These are phyloP conservation scores for Salarias fasciatus DNA, from an alignment of 2,797 vertebrate species.

Conservation along the genomic window DNA sequence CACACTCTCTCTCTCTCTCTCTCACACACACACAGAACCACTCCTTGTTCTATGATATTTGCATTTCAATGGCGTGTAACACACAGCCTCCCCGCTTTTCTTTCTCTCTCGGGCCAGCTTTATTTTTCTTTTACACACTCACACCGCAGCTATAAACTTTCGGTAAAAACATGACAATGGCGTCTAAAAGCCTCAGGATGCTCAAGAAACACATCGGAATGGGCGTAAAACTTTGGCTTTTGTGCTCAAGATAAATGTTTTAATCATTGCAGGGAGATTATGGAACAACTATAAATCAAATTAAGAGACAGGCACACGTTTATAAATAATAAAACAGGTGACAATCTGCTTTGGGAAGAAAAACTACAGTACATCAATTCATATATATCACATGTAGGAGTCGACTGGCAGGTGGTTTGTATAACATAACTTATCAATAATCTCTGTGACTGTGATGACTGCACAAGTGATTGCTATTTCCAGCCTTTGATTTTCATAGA, in stretches of 20 bases:
- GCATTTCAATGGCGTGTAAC: slow-evolving; percentile 89
- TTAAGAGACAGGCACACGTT: slow-evolving; percentile 44
- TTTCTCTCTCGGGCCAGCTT: slow-evolving; percentile 66
- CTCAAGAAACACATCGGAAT: slow-evolving; percentile 21
- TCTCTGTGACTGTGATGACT: slow-evolving; percentile 5
- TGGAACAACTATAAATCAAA: background rate
- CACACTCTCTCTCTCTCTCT: slow-evolving; percentile 46
- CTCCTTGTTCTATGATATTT: slow-evolving; percentile 89
- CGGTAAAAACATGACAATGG: slow-evolving; percentile 65
- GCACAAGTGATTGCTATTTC: slow-evolving; percentile 20
- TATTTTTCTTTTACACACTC: slow-evolving; percentile 75
- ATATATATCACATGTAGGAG: background rate
- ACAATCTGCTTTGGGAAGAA: too few relatives aligned
- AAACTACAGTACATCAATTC: too few relatives aligned
- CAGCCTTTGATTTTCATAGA: slow-evolving; percentile 63
- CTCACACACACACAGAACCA: slow-evolving; percentile 80
- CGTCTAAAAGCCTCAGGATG: slow-evolving; percentile 41
- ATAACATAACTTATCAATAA: slow-evolving; percentile 14
- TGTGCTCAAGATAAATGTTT: slow-evolving; percentile 7
- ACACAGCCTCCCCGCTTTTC: slow-evolving; percentile 76
- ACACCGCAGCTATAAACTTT: slow-evolving; percentile 72
- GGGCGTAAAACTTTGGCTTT: background rate
- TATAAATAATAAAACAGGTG: slow-evolving; percentile 8
- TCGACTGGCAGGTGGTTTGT: slow-evolving; percentile 41
- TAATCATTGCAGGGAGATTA: background rate